A percentile compares a stretch with the other conserved stretches of the same genome.
These are phyloP conservation scores for Myopa tessellatipennis DNA, from an alignment of 2,888 invertebrate species.

Conservation along the genomic window DNA sequence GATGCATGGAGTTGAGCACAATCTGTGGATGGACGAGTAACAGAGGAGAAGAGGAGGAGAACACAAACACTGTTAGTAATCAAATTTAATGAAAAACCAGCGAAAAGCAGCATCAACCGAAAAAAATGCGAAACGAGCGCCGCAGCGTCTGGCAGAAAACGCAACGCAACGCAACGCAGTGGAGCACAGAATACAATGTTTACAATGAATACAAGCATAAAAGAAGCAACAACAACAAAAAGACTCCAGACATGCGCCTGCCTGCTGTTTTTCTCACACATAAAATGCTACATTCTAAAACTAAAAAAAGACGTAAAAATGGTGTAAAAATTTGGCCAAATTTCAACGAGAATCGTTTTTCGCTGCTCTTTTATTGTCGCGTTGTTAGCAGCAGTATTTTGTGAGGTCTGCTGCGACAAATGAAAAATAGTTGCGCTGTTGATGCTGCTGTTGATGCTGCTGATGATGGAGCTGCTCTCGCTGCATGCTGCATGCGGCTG, in stretches of 20 bases:
- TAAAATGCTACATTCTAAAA: too few species aligned
- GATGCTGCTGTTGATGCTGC: background rate
- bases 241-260: background rate
- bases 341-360: background rate
- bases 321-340: background rate
- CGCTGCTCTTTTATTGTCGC: too few species aligned
- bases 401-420: background rate
- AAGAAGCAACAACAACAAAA: too few species aligned
- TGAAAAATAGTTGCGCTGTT: background rate
- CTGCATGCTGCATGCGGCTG: background rate
- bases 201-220: too few species aligned
- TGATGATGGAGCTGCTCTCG: background rate
- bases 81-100: too few species aligned
- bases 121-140: too few species aligned
- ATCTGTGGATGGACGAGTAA: constrained; percentile 74
- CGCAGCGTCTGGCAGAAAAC: too few species aligned
- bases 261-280: background rate
- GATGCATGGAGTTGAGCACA: constrained; percentile 99
- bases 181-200: background rate
- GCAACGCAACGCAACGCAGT: background rate
- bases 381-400: too few species aligned
- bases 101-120: too few species aligned
- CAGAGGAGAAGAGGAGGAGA: background rate
- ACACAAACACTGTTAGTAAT: background rate
- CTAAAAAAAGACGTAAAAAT: background rate